phyloP scores from a whole-genome alignment of 2,113 vertebrate genomes.

The Fulica atra region DNA sequence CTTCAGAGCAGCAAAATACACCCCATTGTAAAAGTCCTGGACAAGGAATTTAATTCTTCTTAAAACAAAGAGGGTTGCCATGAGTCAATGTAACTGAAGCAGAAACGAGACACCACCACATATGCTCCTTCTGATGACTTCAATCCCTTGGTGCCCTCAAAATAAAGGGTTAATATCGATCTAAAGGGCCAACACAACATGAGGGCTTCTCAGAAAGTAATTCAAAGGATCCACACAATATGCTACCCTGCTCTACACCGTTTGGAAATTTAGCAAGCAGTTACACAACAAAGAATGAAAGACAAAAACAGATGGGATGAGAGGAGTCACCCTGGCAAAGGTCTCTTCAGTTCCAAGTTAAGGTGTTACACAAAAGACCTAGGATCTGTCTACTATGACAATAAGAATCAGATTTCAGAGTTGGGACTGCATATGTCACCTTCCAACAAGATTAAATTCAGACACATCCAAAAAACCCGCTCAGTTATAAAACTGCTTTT shows the following conservation, averaged over 20 bases:
- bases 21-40: neutral
- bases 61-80: neutral
- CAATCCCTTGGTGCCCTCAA: neutral
- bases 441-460: neutral
- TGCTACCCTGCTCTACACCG: neutral
- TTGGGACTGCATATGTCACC: neutral
- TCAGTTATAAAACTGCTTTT: neutral
- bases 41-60: neutral
- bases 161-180: neutral
- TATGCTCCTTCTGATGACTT: rapidly evolving
- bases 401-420: neutral
- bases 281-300: rapidly evolving
- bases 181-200: neutral
- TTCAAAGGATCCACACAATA: neutral
- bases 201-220: neutral
- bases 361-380: neutral
- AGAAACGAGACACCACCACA: neutral
- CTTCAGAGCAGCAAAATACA: neutral
- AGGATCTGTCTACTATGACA: neutral
- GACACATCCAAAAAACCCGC: rapidly evolving
- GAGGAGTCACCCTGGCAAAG: neutral
- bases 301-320: neutral
- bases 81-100: neutral
- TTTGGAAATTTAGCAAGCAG: neutral
- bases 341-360: neutral